Percentiles rank a stretch among this genome's conserved stretches.
These are phyloP conservation scores for Hozukius guyotensis DNA, from an alignment of 2,797 vertebrate genomes.

Conservation along the genomic window DNA sequence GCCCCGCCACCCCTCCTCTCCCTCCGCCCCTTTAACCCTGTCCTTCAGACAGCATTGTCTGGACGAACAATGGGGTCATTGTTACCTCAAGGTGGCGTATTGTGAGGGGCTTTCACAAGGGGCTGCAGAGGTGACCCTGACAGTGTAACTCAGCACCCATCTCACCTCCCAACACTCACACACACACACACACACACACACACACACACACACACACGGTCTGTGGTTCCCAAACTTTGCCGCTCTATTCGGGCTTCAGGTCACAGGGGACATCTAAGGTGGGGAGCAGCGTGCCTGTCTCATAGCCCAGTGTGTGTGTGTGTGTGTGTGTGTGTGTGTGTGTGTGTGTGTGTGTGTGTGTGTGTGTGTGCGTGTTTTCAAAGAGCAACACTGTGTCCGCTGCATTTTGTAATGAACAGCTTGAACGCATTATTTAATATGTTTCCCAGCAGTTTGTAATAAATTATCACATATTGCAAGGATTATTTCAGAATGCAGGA, in stretches of 20 bases:
- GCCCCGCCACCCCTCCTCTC: slow-evolving; percentile 20
- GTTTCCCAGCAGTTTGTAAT: background rate
- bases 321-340: background rate
- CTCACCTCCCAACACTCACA: slow-evolving; percentile 11
- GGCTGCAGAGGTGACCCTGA: slow-evolving; percentile 72
- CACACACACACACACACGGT: background rate
- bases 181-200: slow-evolving; percentile 18
- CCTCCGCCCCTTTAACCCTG: slow-evolving; percentile 65
- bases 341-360: background rate
- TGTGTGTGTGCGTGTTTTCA: background rate
- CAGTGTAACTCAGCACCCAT: slow-evolving; percentile 60
- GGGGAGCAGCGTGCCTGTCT: background rate
- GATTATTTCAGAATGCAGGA: background rate
- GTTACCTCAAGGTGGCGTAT: slow-evolving; percentile 78
- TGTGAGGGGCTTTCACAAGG: slow-evolving; percentile 68
- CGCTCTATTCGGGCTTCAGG: slow-evolving; percentile 45
- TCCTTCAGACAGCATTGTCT: slow-evolving; percentile 77
- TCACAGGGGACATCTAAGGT: slow-evolving; percentile 51
- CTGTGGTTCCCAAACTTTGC: slow-evolving; percentile 40
- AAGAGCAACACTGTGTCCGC: background rate
- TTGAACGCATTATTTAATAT: too few species aligned
- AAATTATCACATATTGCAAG: background rate
- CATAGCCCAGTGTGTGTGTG: background rate
- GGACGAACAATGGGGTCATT: slow-evolving; percentile 73
- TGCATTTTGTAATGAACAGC: background rate